Evolutionary conservation across 2,888 invertebrate genomes (phyloP).

Genomic region (Caenorhabditis macrosperma): DNA sequence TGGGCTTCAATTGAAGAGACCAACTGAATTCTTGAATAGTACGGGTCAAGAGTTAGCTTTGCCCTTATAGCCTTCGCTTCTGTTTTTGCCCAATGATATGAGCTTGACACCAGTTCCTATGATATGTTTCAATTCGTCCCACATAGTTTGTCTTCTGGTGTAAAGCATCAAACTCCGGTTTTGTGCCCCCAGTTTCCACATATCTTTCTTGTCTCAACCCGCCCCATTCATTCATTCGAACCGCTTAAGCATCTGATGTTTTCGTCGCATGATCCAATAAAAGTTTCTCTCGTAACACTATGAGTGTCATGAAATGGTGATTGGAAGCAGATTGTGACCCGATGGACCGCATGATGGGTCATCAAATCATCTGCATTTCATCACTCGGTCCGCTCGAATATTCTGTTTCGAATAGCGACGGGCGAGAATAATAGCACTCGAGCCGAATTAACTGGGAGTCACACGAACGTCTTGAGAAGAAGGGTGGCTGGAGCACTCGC

Average conservation of each 20-base stretch:
- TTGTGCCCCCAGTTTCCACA: slow-evolving; percentile 20
- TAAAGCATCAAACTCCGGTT: slow-evolving; percentile 42
- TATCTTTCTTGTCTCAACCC: slow-evolving; percentile 24
- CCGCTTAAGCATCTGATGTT: slow-evolving; percentile 22
- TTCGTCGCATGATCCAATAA: slow-evolving; percentile 31
- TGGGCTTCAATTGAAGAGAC: slow-evolving; percentile 25
- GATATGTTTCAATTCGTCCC: not conserved
- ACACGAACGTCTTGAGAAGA: slow-evolving; percentile 18
- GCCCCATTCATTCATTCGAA: not conserved
- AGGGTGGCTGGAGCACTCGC: too few species aligned
- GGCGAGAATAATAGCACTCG: too few species aligned
- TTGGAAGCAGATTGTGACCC: slow-evolving; percentile 39
- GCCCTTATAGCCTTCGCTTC: slow-evolving; percentile 4
- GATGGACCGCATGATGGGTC: slow-evolving; percentile 17
- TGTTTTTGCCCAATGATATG: slow-evolving; percentile 7
- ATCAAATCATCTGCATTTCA: slow-evolving; percentile 42
- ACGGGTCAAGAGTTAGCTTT: slow-evolving; percentile 21
- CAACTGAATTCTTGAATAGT: not conserved
- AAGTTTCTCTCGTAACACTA: slow-evolving; percentile 29
- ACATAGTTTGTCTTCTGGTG: not conserved
- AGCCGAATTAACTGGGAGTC: slow-evolving; percentile 14
- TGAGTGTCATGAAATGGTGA: slow-evolving; percentile 43
- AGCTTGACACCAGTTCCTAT: slow-evolving; percentile 24
- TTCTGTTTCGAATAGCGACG: slow-evolving; percentile 17
- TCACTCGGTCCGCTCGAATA: slow-evolving; percentile 37